Base-by-base conservation (phyloP, 2,113 vertebrate species). In the Notarius quadriscutis region DNA sequence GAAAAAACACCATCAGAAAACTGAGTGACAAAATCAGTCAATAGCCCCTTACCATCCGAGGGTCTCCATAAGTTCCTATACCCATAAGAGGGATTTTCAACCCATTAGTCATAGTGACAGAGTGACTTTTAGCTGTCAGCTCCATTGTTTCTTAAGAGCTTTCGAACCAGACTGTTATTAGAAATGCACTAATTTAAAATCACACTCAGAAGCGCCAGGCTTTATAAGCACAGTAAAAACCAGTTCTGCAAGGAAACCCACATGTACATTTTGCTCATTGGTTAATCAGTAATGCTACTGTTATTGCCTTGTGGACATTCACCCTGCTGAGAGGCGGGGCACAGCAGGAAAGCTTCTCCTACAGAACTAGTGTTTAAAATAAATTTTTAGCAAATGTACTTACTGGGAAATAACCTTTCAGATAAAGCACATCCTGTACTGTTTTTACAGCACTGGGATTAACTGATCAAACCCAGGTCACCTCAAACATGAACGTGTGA, bases 51-150 rank as follows among this genome's bases (percentile, higher is more conserved):
- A 98, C 98, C 89, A 72, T 93, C 53, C 34, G 71, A 81, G 96
- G 97, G 55, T 96, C 93, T 9, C 96, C 94, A 81, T 95, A 99
- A 25, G 97, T 99, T 27, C 98, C 98, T 25, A 87, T 50, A 48
- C 87, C 87, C 9, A 87, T 84, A 11, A 87, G 81, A 22, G 87
- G 87, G 12, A 87, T 87, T 71, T 87, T 87, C 7, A 84, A 79
- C 12, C 87, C 81, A 84, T 98, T 96, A 84, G 71, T 97, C 55
- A 99, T 93, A 74, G 91, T 93, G 67, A 98, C 62, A 6, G 92
- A 94, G 93, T 97, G 97, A 80, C 60, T 94, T 51, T 94, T 72
- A 10, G 94, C 93, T 1, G 80, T 89, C 60, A 89, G 27, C 95
- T 96, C 97, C 27, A 87, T 87, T 10, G n/a, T 81, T 41, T 41